A percentile compares a stretch with the other conserved stretches of the same genome.
Evolutionary conservation across 2,888 invertebrate species (phyloP).

Genomic region (Tortrix viridana): DNA sequence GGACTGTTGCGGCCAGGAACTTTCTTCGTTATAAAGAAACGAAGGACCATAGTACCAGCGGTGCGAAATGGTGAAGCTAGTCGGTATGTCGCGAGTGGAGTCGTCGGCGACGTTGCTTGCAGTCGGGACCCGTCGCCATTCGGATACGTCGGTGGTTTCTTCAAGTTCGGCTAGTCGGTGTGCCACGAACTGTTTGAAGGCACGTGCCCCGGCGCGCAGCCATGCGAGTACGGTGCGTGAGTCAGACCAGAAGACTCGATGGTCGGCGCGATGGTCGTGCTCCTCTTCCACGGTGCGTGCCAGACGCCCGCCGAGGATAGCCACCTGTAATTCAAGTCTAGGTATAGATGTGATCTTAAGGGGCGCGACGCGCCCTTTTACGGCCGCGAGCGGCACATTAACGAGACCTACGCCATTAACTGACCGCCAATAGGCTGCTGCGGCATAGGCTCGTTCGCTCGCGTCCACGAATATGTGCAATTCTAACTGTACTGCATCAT

Average conservation of each 20-base stretch:
- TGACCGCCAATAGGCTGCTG: neutral
- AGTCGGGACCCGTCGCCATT: conserved; percentile 33
- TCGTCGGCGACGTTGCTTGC: conserved; percentile 34
- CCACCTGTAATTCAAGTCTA: conserved; percentile 2
- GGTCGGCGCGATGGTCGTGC: neutral
- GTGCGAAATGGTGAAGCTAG: neutral
- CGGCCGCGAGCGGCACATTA: neutral
- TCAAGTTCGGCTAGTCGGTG: conserved; percentile 37
- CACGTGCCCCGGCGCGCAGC: conserved; percentile 28
- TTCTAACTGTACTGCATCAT: neutral
- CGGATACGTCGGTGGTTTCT: conserved; percentile 10
- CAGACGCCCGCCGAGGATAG: conserved; percentile 27
- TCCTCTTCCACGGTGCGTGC: conserved; percentile 24
- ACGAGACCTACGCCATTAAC: neutral
- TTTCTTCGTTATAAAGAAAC: neutral
- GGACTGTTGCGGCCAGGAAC: neutral
- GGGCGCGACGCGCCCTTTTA: neutral
- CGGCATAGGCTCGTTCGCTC: neutral
- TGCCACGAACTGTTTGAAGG: conserved; percentile 37
- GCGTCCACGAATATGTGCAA: neutral
- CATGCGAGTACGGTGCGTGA: conserved; percentile 33
- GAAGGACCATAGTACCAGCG: neutral
- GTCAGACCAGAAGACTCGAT: conserved; percentile 34
- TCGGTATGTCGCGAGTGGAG: conserved; percentile 26
- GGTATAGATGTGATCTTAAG: neutral